Evolutionary conservation across 2,113 vertebrate species (phyloP).

Genomic region (Pseudolaguvia tuberculata): DNA sequence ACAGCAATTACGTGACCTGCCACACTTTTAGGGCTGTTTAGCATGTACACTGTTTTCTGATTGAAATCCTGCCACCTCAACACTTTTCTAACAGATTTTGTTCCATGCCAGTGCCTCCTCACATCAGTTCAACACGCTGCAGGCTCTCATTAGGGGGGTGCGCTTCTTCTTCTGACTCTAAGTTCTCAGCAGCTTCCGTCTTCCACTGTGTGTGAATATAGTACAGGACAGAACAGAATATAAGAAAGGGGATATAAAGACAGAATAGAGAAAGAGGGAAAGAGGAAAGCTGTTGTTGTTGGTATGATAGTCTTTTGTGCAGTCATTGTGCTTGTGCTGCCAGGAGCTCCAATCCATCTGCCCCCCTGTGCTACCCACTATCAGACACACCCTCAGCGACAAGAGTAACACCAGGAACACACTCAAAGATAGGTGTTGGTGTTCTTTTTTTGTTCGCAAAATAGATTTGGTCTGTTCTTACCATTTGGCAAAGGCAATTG

Average conservation of each 20-base stretch:
- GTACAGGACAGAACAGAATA: slow-evolving; percentile 24
- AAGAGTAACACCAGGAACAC: slow-evolving; percentile 11
- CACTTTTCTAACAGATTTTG: slow-evolving; percentile 30
- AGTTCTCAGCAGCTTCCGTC: slow-evolving; percentile 20
- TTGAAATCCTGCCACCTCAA: slow-evolving; percentile 20
- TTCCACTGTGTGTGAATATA: slow-evolving; percentile 42
- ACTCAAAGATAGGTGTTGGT: slow-evolving; percentile 26
- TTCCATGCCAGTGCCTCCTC: not conserved
- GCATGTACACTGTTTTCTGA: not conserved
- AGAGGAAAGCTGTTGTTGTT: slow-evolving; percentile 32
- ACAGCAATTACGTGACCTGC: slow-evolving; percentile 22
- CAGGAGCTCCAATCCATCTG: slow-evolving; percentile 51
- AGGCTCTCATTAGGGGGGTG: slow-evolving; percentile 43
- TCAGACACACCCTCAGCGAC: slow-evolving; percentile 29
- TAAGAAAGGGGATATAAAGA: slow-evolving; percentile 11
- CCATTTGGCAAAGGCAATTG: not conserved
- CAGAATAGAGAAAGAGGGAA: slow-evolving; percentile 14
- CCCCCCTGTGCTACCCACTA: slow-evolving; percentile 45
- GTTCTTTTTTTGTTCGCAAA: not conserved
- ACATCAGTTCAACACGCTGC: slow-evolving; percentile 20
- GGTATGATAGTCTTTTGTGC: slow-evolving; percentile 43
- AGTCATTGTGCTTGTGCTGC: slow-evolving; percentile 52
- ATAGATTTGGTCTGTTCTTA: not conserved
- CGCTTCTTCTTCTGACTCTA: slow-evolving; percentile 26
- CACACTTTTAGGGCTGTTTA: slow-evolving; percentile 10